A percentile compares a stretch with the other conserved stretches of the same genome.
Conservation (phyloP, 2,797 vertebrate species). For the Tragelaphus eurycerus region DNA sequence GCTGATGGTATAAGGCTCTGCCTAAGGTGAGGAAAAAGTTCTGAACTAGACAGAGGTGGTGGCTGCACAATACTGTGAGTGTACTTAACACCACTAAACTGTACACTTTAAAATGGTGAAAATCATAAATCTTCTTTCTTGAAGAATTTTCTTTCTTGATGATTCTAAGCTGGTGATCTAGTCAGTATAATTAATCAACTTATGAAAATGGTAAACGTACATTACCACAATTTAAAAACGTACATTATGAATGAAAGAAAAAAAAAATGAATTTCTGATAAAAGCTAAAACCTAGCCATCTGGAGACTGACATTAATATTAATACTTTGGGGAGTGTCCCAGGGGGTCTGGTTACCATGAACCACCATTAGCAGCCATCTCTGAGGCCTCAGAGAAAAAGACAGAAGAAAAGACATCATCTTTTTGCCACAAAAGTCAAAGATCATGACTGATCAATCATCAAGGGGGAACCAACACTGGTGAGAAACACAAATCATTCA, state of each 20-base stretch:
- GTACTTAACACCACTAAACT: not conserved
- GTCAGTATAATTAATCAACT: not conserved
- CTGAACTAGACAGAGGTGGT: not conserved
- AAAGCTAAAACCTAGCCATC: not conserved
- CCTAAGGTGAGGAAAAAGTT: not conserved
- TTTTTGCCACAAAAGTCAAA: not conserved
- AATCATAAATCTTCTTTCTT: not conserved
- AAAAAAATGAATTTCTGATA: not conserved
- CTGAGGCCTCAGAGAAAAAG: not conserved
- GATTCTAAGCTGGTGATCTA: not conserved
- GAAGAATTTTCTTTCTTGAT: not conserved
- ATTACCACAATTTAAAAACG: not conserved
- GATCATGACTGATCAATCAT: not conserved
- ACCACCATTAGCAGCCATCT: not conserved
- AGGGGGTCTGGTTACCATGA: not conserved
- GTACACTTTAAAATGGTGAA: not conserved
- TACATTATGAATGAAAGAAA: not conserved
- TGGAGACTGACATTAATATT: not conserved
- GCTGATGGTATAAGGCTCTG: not conserved
- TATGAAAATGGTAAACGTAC: not conserved
- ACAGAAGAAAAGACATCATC: not conserved
- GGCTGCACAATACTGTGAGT: not conserved
- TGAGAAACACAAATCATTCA: not conserved
- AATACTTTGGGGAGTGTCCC: not conserved
- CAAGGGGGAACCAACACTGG: not conserved